Evolutionary conservation across 2,113 vertebrate genomes (phyloP).

Genomic region (Neodontobutis hainanensis): DNA sequence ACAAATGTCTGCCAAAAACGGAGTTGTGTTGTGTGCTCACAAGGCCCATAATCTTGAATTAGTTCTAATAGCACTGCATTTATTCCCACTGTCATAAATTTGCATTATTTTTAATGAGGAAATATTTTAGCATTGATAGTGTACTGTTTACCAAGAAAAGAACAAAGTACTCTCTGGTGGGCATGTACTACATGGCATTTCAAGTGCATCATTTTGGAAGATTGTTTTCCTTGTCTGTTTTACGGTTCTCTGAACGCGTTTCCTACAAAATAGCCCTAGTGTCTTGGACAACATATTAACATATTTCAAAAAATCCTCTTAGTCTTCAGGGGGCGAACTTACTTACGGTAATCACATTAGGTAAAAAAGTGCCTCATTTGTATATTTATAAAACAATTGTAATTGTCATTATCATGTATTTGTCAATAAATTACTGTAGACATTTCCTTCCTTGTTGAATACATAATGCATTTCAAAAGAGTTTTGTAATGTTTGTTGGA

Average conservation of each 20-base stretch:
- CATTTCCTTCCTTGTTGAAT: neutral
- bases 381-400: too few relatives aligned
- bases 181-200: constrained; percentile 17
- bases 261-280: too few relatives aligned
- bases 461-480: neutral
- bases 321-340: too few relatives aligned
- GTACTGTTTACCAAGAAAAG: neutral
- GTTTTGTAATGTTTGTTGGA: neutral
- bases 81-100: constrained; percentile 3
- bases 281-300: too few relatives aligned
- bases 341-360: too few relatives aligned
- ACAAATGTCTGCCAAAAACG: neutral
- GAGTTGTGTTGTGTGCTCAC: neutral
- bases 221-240: too few relatives aligned
- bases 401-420: too few relatives aligned
- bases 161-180: constrained; percentile 38
- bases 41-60: neutral
- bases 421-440: neutral
- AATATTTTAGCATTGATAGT: constrained; percentile 2
- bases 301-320: too few relatives aligned
- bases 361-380: too few relatives aligned
- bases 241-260: too few relatives aligned
- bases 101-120: neutral
- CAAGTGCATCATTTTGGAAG: too few relatives aligned
- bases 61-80: neutral